phyloP scores from a whole-genome alignment of 2,888 invertebrate genomes.

The Leucozona laternaria region DNA sequence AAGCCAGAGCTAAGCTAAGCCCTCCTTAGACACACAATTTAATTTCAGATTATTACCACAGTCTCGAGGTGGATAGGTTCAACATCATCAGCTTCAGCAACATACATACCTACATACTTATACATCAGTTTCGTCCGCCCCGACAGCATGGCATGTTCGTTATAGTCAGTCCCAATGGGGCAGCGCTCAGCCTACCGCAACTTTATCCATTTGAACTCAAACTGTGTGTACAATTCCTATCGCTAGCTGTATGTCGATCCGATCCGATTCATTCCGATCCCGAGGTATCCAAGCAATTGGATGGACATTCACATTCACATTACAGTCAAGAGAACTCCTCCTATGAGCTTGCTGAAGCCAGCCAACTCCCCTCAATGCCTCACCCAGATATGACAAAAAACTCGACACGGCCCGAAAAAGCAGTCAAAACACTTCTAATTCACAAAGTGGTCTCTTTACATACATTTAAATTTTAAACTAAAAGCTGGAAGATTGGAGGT shows the following conservation, averaged over 20 bases:
- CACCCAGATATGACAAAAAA: slow-evolving; percentile 75
- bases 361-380: slow-evolving; percentile 51
- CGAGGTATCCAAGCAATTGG: slow-evolving; percentile 56
- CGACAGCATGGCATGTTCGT: neutral
- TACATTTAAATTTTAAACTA: slow-evolving; percentile 39
- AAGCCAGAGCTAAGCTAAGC: slow-evolving; percentile 4
- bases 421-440: slow-evolving; percentile 74
- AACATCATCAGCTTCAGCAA: slow-evolving; percentile 13
- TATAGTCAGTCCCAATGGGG: slow-evolving; percentile 27
- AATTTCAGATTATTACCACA: slow-evolving; percentile 67
- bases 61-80: slow-evolving; percentile 45
- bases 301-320: slow-evolving; percentile 72
- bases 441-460: slow-evolving; percentile 65
- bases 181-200: slow-evolving; percentile 35
- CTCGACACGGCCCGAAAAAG: slow-evolving; percentile 58
- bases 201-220: slow-evolving; percentile 58
- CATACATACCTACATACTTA: neutral
- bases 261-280: slow-evolving; percentile 20
- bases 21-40: slow-evolving; percentile 67
- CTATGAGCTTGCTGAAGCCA: neutral
- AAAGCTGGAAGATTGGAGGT: slow-evolving; percentile 29
- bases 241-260: slow-evolving; percentile 38
- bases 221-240: slow-evolving; percentile 4
- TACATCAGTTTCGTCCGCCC: neutral
- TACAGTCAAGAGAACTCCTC: slow-evolving; percentile 36